These are phyloP conservation scores for Paracanthobrama guichenoti DNA, from an alignment of 2,113 vertebrate genomes.

Conservation along the genomic window DNA sequence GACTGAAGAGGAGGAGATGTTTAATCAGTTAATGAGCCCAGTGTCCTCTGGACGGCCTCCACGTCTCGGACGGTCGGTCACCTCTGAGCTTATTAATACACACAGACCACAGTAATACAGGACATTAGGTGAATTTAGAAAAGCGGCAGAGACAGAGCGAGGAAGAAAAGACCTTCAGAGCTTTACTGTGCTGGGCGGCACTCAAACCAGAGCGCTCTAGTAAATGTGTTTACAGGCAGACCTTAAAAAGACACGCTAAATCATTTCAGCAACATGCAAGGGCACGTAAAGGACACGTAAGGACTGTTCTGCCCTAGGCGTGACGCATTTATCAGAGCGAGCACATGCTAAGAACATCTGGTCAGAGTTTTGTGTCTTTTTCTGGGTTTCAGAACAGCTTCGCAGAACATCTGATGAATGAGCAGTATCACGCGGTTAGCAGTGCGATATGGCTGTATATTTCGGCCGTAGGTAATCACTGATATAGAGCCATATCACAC, in stretches of 20 bases:
- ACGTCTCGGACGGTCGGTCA: constrained; percentile 59
- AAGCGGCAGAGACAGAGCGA: background rate
- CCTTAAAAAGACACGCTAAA: constrained; percentile 30
- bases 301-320: constrained; percentile 1
- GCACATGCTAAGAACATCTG: background rate
- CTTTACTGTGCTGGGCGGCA: background rate
- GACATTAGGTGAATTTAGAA: background rate
- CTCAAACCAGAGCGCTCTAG: constrained; percentile 13
- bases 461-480: too few species aligned
- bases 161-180: background rate
- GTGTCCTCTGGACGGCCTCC: constrained; percentile 56
- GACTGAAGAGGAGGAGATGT: constrained; percentile 36
- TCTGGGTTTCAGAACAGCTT: background rate
- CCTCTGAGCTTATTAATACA: constrained; percentile 61
- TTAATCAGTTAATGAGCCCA: constrained; percentile 66
- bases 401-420: background rate
- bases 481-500: too few species aligned
- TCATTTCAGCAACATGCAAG: background rate
- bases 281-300: background rate
- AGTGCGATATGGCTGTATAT: too few species aligned
- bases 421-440: too few species aligned
- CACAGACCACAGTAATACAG: constrained; percentile 39
- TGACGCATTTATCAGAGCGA: background rate
- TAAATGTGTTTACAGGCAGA: constrained; percentile 24
- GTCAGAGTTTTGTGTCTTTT: too few species aligned